Conservation (phyloP, 2,888 invertebrate species). For the Xylota sylvarum region DNA sequence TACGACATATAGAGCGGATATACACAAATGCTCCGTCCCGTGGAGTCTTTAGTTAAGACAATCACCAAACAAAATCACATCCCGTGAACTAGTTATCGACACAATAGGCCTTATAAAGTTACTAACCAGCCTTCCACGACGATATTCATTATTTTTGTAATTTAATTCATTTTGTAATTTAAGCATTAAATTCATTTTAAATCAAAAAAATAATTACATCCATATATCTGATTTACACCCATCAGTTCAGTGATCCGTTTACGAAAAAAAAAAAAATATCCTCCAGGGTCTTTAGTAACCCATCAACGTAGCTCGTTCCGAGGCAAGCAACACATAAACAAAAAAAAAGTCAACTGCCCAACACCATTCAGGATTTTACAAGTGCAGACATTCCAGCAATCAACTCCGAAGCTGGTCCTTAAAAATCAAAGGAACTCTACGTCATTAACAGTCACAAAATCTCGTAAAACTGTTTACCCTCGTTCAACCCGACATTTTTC, state of each 20-base stretch:
- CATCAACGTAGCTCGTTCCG: not conserved
- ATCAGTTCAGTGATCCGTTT: slow-evolving; percentile 2
- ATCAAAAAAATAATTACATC: slow-evolving; percentile 1
- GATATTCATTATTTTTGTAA: too few species aligned
- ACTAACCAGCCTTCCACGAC: too few species aligned
- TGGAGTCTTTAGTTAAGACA: too few species aligned
- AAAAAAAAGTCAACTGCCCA: slow-evolving; percentile 16
- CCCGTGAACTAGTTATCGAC: too few species aligned
- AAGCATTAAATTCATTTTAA: not conserved
- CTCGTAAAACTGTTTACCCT: slow-evolving; percentile 49
- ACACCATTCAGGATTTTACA: not conserved
- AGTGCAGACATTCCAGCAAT: not conserved
- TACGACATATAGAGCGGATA: too few species aligned
- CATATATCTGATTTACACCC: not conserved
- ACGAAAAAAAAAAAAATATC: not conserved
- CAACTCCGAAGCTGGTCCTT: slow-evolving; percentile 14
- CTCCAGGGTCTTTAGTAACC: not conserved
- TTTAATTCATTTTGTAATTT: too few species aligned
- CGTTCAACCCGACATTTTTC: slow-evolving; percentile 27
- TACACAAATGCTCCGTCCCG: too few species aligned
- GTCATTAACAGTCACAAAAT: slow-evolving; percentile 51
- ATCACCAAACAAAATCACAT: too few species aligned
- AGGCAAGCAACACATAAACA: too few species aligned
- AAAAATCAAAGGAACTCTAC: slow-evolving; percentile 37
- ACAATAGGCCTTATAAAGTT: too few species aligned